Base-by-base conservation (phyloP, 2,888 invertebrate species). In the Stictocephala bisonia region DNA sequence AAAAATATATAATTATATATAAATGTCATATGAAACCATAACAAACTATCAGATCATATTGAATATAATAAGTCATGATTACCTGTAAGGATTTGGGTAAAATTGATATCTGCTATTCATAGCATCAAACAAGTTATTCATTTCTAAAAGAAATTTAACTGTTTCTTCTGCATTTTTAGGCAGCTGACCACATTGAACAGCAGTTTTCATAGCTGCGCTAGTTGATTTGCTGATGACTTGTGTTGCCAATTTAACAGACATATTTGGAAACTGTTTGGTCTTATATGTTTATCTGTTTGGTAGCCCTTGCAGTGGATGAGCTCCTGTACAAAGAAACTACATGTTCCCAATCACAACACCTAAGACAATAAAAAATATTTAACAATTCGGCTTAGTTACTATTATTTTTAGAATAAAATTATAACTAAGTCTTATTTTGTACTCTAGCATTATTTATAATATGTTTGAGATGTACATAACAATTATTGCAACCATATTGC, bases 291-390 rank as follows among this genome's bases (percentile, higher is more conserved):
- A 6, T 27, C 35, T 20, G 56, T 53, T 53, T 70, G 0, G 70
- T 53, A 22, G 53, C 53, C 22, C 70, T 51, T 18, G 70, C 51
- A n/a, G 35, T 35, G 6, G 6, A 15, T 35, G 70, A 31, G n/a
- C 24, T 6, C 7, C 22, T 70, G 56, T 70, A 56, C 7, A 70
- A 26, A 20, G 13, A n/a, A n/a, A 22, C 3, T 9, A 70, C 15
- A 31, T 70, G 70, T 9, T 13, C 1, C 70, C 70, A 70, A 31
- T 70, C 70, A 20, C 70, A 15, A 56, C 15, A 0, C n/a, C n/a
- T n/a, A n/a, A n/a, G n/a, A n/a, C n/a, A n/a, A n/a, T n/a, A n/a
- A n/a, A n/a, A n/a, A n/a, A n/a, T n/a, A n/a, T n/a, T n/a, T n/a
- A n/a, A n/a, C n/a, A n/a, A n/a, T n/a, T n/a, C n/a, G n/a, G n/a